Evolutionary conservation across 2,888 invertebrate species (phyloP).

Genomic region (Hypolimnas misippus): DNA sequence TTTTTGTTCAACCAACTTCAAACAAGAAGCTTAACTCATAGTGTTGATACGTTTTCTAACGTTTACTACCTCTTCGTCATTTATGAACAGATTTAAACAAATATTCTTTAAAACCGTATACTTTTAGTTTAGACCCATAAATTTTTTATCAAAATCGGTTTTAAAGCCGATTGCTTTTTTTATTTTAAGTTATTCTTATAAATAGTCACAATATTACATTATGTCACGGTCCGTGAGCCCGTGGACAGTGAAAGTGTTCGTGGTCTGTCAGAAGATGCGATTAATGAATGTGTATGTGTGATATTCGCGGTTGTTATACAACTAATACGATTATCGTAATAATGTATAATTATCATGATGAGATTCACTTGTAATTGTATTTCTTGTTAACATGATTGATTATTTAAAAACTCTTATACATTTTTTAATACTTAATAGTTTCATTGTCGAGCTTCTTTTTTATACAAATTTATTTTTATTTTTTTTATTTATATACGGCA

Average conservation of each 20-base stretch:
- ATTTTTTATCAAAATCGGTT: no score
- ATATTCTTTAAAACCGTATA: no score
- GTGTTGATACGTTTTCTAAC: no score
- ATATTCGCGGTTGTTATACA: constrained; percentile 28
- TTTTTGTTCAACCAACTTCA: no score
- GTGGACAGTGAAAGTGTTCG: constrained; percentile 41
- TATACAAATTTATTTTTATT: no score
- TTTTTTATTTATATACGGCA: no score
- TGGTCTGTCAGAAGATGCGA: constrained; percentile 32
- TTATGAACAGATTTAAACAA: no score
- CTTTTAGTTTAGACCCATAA: no score
- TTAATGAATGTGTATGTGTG: constrained; percentile 24
- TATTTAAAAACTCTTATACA: background rate
- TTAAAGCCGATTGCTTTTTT: no score
- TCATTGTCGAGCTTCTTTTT: background rate
- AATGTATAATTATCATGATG: constrained; percentile 10
- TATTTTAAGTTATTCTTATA: background rate
- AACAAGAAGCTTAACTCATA: no score
- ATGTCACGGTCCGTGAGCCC: constrained; percentile 38
- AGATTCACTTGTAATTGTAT: background rate
- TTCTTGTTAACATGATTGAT: background rate
- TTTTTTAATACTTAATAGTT: background rate
- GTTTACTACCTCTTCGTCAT: no score
- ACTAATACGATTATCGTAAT: constrained; percentile 11
- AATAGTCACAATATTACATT: constrained; percentile 28